These are phyloP conservation scores for Anhinga rufa DNA, from an alignment of 2,113 vertebrate genomes.

Conservation along the genomic window DNA sequence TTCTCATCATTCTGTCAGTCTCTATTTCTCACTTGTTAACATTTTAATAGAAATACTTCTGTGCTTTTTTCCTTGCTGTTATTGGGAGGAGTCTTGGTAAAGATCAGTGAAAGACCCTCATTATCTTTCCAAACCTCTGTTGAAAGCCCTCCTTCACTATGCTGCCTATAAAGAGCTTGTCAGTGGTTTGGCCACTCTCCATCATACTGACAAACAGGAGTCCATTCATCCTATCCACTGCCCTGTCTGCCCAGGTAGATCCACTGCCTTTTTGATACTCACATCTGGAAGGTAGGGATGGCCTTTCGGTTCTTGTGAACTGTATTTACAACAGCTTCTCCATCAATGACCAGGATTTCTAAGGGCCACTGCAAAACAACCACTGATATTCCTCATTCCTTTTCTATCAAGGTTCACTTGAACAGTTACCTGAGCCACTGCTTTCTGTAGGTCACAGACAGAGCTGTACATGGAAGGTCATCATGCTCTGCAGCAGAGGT, in stretches of 20 bases:
- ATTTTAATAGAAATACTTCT: slow-evolving; percentile 26
- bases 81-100: neutral
- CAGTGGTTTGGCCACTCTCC: neutral
- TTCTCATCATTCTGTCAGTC: slow-evolving; percentile 23
- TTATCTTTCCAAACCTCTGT: neutral
- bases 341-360: neutral
- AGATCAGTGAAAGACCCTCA: neutral
- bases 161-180: neutral
- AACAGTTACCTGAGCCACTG: neutral
- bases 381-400: neutral
- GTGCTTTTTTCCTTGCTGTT: neutral
- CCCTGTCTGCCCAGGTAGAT: neutral
- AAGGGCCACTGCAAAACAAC: neutral
- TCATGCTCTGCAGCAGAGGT: neutral
- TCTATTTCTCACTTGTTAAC: slow-evolving; percentile 20
- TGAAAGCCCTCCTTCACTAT: neutral
- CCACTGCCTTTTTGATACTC: neutral
- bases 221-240: neutral
- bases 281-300: neutral
- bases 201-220: neutral
- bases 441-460: neutral
- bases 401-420: neutral
- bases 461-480: neutral
- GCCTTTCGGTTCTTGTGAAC: neutral
- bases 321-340: neutral